Conservation (phyloP, 2,113 vertebrate genomes). For the Oenanthe oenanthe region DNA sequence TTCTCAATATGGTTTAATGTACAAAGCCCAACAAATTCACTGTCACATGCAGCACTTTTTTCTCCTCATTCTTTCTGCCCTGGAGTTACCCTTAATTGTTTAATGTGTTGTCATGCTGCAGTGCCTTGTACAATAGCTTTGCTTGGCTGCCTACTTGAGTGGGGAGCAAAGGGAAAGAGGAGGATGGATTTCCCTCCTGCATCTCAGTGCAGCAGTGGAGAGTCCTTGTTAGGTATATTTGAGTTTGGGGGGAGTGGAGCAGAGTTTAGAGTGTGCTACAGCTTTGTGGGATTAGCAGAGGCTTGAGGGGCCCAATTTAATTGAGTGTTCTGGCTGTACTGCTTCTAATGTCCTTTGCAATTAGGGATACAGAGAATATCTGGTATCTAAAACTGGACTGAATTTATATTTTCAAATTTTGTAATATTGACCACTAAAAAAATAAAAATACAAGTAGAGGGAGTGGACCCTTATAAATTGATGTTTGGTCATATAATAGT, state of each 20-base stretch:
- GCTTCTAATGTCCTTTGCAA: background rate
- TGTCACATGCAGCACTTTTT: background rate
- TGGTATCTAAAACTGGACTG: background rate
- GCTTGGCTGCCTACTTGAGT: background rate
- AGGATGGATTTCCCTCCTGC: background rate
- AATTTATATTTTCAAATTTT: background rate
- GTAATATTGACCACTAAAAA: background rate
- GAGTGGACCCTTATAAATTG: background rate
- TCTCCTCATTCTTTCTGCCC: background rate
- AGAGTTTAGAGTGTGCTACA: background rate
- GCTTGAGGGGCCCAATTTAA: background rate
- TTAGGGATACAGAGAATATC: background rate
- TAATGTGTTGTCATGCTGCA: background rate
- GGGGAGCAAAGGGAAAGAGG: background rate
- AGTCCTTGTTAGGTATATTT: background rate
- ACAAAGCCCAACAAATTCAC: background rate
- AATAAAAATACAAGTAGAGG: background rate
- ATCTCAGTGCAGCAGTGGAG: background rate
- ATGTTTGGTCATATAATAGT: background rate
- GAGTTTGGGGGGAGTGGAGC: background rate
- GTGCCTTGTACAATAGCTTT: background rate
- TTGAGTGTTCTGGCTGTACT: background rate
- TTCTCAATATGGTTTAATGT: background rate
- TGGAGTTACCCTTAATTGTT: background rate
- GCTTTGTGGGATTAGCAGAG: slow-evolving; percentile 6